phyloP scores from a whole-genome alignment of 2,113 vertebrate species.

The Proterorhinus semilunaris region DNA sequence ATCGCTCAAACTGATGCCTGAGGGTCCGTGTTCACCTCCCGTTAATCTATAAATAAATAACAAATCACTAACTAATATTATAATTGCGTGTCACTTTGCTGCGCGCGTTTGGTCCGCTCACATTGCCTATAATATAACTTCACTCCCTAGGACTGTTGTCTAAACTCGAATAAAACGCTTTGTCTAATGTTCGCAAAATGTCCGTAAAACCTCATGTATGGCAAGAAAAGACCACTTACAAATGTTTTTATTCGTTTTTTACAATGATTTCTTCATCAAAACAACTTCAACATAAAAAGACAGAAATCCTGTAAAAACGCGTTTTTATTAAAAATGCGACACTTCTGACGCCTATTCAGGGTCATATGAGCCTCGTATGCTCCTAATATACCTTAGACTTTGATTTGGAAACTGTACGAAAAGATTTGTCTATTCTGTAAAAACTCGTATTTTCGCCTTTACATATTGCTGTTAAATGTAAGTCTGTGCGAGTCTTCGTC shows the following conservation, averaged over 20 bases:
- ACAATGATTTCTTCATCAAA: constrained; percentile 21
- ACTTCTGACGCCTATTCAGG: constrained; percentile 17
- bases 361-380: neutral
- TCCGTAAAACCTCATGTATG: constrained; percentile 10
- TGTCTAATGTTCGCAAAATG: neutral
- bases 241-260: neutral
- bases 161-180: neutral
- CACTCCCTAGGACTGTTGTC: neutral
- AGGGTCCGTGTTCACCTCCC: constrained; percentile 15
- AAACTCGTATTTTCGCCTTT: constrained; percentile 20
- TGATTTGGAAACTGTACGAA: constrained; percentile 8
- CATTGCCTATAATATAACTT: constrained; percentile 1
- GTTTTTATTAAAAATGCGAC: constrained; percentile 60
- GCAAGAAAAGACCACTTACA: constrained; percentile 1
- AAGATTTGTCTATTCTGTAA: neutral
- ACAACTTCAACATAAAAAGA: constrained; percentile 53
- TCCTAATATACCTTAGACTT: neutral
- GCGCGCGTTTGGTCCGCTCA: constrained; percentile 13
- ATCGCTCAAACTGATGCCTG: neutral
- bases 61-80: neutral
- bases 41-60: constrained; percentile 8
- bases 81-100: neutral
- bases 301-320: constrained; percentile 27
- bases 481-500: constrained; percentile 54
- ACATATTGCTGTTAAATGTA: constrained; percentile 37